A percentile compares a stretch with the other conserved stretches of the same genome.
Evolutionary conservation across 2,888 invertebrate species (phyloP).

Genomic region (Hypsopygia costalis): DNA sequence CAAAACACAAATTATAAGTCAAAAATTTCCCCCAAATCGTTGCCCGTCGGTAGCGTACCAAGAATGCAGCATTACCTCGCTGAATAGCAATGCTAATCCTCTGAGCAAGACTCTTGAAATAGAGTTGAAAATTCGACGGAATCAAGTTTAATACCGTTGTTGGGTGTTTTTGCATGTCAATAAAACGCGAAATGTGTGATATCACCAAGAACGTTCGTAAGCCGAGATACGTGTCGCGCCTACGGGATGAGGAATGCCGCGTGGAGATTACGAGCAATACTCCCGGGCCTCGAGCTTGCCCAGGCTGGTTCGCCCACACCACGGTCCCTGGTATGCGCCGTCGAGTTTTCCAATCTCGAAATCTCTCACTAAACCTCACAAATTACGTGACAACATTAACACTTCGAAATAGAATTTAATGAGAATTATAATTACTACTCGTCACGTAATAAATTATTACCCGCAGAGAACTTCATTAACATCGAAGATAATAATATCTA

Average conservation of each 20-base stretch:
- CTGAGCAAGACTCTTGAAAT: too few species aligned
- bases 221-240: constrained; percentile 23
- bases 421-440: constrained; percentile 4
- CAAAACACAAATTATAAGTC: too few species aligned
- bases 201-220: constrained; percentile 22
- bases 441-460: constrained; percentile 5
- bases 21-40: too few species aligned
- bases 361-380: constrained; percentile 2
- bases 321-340: constrained; percentile 3
- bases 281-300: constrained; percentile 8
- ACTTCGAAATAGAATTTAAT: constrained; percentile 5
- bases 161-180: constrained; percentile 1
- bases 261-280: constrained; percentile 6
- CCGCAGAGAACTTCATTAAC: background rate
- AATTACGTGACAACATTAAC: constrained; percentile 9
- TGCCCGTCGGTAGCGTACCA: too few species aligned
- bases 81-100: too few species aligned
- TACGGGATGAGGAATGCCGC: constrained; percentile 18
- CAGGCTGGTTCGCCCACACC: constrained; percentile 26
- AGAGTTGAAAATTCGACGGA: background rate
- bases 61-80: too few species aligned
- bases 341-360: constrained; percentile 5
- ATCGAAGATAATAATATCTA: constrained; percentile 1
- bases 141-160: background rate
- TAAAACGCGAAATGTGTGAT: constrained; percentile 20